A percentile compares a stretch with the other conserved stretches of the same genome.
Conservation (phyloP, 2,888 invertebrate species). For the Tinea trinotella region DNA sequence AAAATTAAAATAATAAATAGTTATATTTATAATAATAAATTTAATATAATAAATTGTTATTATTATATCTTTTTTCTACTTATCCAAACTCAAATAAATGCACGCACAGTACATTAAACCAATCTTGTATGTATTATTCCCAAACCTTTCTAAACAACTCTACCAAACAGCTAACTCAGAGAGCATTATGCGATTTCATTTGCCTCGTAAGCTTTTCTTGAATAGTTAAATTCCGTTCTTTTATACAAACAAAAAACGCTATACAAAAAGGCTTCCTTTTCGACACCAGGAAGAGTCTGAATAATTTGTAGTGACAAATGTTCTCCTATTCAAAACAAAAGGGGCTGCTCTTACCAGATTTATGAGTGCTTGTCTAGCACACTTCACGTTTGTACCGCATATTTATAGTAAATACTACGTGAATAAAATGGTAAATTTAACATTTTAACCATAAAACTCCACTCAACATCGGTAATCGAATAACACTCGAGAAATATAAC, state of each 20-base stretch:
- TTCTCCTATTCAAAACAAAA: constrained; percentile 16
- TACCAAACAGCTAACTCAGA: constrained; percentile 15
- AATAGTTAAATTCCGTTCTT: constrained; percentile 21
- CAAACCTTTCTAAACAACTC: neutral
- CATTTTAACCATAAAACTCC: neutral
- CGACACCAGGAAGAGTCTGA: constrained; percentile 41
- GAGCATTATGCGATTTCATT: constrained; percentile 5
- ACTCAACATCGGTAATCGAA: neutral
- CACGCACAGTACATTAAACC: no score
- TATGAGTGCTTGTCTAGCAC: constrained; percentile 2
- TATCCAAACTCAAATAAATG: no score
- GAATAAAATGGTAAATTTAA: constrained; percentile 5
- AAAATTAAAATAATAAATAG: no score
- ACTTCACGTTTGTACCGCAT: constrained; percentile 15
- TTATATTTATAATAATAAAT: no score
- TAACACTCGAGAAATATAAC: no score
- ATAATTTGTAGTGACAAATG: constrained; percentile 33
- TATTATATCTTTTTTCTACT: no score
- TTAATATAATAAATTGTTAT: no score
- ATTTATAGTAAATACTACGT: constrained; percentile 12
- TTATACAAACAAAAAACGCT: constrained; percentile 37
- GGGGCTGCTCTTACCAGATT: constrained; percentile 9
- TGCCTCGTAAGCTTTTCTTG: constrained; percentile 18
- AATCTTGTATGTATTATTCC: neutral
- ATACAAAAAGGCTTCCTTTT: constrained; percentile 26